Percentiles rank a stretch among this genome's conserved stretches.
phyloP scores from a whole-genome alignment of 2,113 vertebrate genomes.

The Brachionichthys hirsutus region DNA sequence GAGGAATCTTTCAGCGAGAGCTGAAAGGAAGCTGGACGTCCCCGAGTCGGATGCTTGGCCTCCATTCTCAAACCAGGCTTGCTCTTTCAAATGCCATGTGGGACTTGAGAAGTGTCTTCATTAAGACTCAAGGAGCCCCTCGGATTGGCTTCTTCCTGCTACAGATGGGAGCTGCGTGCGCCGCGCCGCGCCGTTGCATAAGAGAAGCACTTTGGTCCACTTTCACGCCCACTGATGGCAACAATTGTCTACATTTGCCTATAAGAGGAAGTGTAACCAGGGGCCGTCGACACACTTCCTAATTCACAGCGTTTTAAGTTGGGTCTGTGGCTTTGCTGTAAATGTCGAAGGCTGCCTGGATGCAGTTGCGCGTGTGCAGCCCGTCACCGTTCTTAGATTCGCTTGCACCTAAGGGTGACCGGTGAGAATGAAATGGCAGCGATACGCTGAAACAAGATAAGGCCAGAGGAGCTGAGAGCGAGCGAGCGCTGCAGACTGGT shows the following conservation, averaged over 20 bases:
- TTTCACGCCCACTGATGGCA: conserved; percentile 40
- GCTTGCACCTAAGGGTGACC: conserved; percentile 35
- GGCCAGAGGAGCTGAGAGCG: conserved; percentile 19
- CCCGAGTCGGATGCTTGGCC: conserved; percentile 29
- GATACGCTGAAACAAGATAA: conserved; percentile 46
- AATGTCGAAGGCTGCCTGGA: conserved; percentile 1
- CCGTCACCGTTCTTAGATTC: conserved; percentile 24
- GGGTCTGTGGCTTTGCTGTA: neutral
- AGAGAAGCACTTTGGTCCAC: conserved; percentile 60
- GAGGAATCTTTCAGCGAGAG: conserved; percentile 54
- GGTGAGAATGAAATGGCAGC: conserved; percentile 40
- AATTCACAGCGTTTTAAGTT: conserved; percentile 11
- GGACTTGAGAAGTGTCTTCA: conserved; percentile 37
- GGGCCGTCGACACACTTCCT: conserved; percentile 44
- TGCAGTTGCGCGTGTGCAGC: conserved; percentile 1
- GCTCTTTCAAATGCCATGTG: conserved; percentile 55
- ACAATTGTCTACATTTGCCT: conserved; percentile 27
- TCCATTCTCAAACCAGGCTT: conserved; percentile 41
- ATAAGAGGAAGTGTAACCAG: conserved; percentile 36
- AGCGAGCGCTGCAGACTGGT: conserved; percentile 36
- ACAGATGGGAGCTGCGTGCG: conserved; percentile 61
- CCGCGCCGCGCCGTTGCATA: conserved; percentile 49
- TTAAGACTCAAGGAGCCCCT: conserved; percentile 47
- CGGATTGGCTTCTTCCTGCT: conserved; percentile 30
- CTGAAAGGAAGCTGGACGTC: conserved; percentile 49